These are phyloP conservation scores for Scaptomyza parva DNA, from an alignment of 2,888 invertebrate species.

Conservation along the genomic window DNA sequence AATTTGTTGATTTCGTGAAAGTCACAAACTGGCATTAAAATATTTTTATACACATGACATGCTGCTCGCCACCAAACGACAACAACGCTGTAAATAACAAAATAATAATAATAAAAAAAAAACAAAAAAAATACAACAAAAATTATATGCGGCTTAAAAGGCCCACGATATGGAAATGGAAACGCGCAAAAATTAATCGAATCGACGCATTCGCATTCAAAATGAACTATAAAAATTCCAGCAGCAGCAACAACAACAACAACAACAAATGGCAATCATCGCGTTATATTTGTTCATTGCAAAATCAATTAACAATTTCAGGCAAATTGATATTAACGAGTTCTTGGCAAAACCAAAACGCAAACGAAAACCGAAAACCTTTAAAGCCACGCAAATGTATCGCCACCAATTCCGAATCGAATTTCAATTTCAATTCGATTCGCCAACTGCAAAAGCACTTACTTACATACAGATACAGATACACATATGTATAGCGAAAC, in stretches of 20 bases:
- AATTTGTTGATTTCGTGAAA: slow-evolving; percentile 70
- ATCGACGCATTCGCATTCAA: slow-evolving; percentile 42
- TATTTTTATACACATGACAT: slow-evolving; percentile 53
- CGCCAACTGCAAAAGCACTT: slow-evolving; percentile 36
- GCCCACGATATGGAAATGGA: slow-evolving; percentile 51
- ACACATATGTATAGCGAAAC: slow-evolving; percentile 9
- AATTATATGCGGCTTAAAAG: slow-evolving; percentile 63
- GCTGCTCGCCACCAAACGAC: slow-evolving; percentile 14
- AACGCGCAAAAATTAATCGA: slow-evolving; percentile 19
- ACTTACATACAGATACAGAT: slow-evolving; percentile 24
- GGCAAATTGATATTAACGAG: slow-evolving; percentile 82
- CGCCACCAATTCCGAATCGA: slow-evolving; percentile 47
- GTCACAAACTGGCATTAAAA: slow-evolving; percentile 62
- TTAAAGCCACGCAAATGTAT: slow-evolving; percentile 48
- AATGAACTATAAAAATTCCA: slow-evolving; percentile 43
- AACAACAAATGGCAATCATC: slow-evolving; percentile 57
- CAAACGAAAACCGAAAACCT: slow-evolving; percentile 13
- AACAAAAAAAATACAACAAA: slow-evolving; percentile 64
- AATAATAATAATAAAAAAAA: slow-evolving; percentile 66
- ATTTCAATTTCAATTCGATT: slow-evolving; percentile 43
- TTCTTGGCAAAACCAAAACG: slow-evolving; percentile 57
- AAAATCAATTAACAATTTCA: slow-evolving; percentile 82
- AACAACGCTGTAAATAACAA: slow-evolving; percentile 68
- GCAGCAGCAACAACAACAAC: slow-evolving; percentile 12
- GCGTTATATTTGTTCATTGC: slow-evolving; percentile 81